Conservation (phyloP, 2,797 vertebrate genomes). For the Novumbra hubbsi region DNA sequence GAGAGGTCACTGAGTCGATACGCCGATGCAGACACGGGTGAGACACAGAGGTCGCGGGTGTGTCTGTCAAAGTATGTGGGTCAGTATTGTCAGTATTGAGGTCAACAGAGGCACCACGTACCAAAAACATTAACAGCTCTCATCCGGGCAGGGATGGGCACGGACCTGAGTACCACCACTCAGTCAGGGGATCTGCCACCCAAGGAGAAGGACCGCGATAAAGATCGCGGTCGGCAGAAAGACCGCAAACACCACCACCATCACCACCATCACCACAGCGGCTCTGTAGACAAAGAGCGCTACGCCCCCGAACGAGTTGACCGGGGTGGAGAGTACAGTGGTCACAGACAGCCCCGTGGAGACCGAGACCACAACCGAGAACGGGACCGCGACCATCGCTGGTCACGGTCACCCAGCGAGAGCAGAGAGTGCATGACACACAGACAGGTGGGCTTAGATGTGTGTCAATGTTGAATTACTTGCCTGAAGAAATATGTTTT, state of each 20-base stretch:
- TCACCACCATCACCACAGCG: constrained; percentile 77
- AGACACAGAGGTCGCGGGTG: not conserved
- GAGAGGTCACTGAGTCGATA: constrained; percentile 89
- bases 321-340: constrained; percentile 70
- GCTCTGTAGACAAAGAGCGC: constrained; percentile 86
- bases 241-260: constrained; percentile 90
- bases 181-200: constrained; percentile 85
- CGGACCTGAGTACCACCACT: constrained; percentile 87
- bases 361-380: constrained; percentile 43
- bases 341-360: constrained; percentile 72
- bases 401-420: constrained; percentile 92
- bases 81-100: not conserved
- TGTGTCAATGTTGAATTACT: not conserved
- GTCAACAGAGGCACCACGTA: not conserved
- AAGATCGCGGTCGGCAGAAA: constrained; percentile 86
- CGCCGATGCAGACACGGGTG: constrained; percentile 90
- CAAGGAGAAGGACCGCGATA: constrained; percentile 87
- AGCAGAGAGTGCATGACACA: constrained; percentile 86
- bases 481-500: not conserved
- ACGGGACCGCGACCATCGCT: constrained; percentile 69
- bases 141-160: constrained; percentile 76
- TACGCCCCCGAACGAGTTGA: constrained; percentile 76
- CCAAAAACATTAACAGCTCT: not conserved
- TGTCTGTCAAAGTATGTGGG: not conserved
- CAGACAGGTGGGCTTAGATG: constrained; percentile 87